A percentile compares a stretch with the other conserved stretches of the same genome.
Conservation (phyloP, 2,888 invertebrate genomes). For the Habrosyne pyritoides region DNA sequence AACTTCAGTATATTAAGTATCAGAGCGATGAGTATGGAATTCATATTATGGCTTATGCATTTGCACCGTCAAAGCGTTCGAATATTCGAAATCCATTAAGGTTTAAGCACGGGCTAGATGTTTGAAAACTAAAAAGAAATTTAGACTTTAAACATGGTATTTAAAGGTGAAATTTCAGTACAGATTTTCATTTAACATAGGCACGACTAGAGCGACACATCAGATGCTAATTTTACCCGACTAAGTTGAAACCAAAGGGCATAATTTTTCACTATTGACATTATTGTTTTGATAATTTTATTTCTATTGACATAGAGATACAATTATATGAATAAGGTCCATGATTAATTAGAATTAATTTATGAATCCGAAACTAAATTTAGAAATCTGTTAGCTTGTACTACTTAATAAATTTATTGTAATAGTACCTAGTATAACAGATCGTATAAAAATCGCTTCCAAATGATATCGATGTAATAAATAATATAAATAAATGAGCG, state of each 20-base stretch:
- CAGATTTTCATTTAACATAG: slow-evolving; percentile 4
- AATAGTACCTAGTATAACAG: slow-evolving; percentile 56
- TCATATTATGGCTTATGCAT: slow-evolving; percentile 8
- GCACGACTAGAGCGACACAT: neutral
- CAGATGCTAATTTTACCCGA: neutral
- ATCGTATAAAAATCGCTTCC: slow-evolving; percentile 5
- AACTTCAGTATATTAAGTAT: slow-evolving; percentile 22
- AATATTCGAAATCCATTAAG: slow-evolving; percentile 17
- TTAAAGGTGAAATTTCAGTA: slow-evolving; percentile 27
- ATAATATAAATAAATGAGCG: slow-evolving; percentile 4
- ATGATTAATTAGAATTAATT: neutral
- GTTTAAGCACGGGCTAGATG: slow-evolving; percentile 8
- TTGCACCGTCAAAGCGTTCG: slow-evolving; percentile 7
- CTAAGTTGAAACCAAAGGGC: neutral
- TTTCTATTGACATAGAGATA: neutral
- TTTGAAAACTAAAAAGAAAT: slow-evolving; percentile 14
- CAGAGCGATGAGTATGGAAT: slow-evolving; percentile 24
- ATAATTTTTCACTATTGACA: neutral
- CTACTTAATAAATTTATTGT: too few species aligned
- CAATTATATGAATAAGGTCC: slow-evolving; percentile 6
- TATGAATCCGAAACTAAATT: slow-evolving; percentile 5
- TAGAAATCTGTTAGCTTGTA: slow-evolving; percentile 17
- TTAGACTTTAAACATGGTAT: slow-evolving; percentile 20
- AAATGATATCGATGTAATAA: neutral
- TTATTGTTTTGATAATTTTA: neutral